Base-by-base conservation (phyloP, 2,113 vertebrate genomes). In the Prochilodus magdalenae region DNA sequence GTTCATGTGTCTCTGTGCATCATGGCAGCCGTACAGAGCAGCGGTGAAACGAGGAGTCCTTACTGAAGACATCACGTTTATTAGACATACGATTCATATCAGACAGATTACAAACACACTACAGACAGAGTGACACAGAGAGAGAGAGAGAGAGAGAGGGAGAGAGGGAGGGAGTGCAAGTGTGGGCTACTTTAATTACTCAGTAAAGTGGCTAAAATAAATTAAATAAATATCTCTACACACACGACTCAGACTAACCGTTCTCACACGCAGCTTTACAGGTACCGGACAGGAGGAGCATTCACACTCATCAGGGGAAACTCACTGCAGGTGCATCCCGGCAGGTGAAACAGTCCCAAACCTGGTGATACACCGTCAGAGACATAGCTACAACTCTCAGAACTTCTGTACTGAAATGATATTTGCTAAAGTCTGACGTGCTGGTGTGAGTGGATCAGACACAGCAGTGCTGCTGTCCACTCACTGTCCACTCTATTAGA, bases 171-270 rank as follows among this genome's bases (percentile, higher is more conserved):
- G n/a, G 3, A 44, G 30, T 57, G 65, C 77, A 57, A 29, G 11
- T 40, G n/a, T 44, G 24, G 33, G 5, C 30, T 36, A 67, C 36
- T 36, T 67, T 24, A 44, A 11, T 24, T 44, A 24, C 22, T 67
- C 63, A 29, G 22, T 40, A 79, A 26, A 60, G 26, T 57, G 29
- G 4, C 51, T 27, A 79, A 6, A 66, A 72, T 53, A 59, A 85
- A 59, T 60, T 44, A 44, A 70, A 70, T 70, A 70, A 70, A 70
- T 70, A 70, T 40, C 22, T 44, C 22, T 67, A 66, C 76, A 79
- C 49, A 76, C 20, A 26, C 53, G 22, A 10, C 24, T 55, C 47
- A 26, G 16, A 26, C 20, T 26, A 30, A 65, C 62, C n/a, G 0
- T 14, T 62, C 78, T 22, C 26, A 60, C 66, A 51, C 60, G 18